These are phyloP conservation scores for Sinocyclocheilus maitianheensis DNA, from an alignment of 2,113 vertebrate species.

Conservation along the genomic window DNA sequence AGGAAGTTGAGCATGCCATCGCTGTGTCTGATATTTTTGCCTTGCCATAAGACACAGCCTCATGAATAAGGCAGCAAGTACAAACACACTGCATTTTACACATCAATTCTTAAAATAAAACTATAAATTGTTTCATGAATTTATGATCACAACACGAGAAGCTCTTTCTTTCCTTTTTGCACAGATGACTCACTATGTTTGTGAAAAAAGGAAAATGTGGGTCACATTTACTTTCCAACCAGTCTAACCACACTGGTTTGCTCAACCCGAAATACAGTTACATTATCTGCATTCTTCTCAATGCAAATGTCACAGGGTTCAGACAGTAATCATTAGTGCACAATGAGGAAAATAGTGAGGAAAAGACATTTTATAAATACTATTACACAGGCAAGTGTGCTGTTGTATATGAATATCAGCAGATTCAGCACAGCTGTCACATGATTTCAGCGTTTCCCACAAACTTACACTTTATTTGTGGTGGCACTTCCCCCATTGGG, in stretches of 20 bases:
- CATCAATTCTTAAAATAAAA: not conserved
- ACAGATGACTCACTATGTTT: not conserved
- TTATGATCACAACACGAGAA: not conserved
- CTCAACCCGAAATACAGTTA: slow-evolving; percentile 14
- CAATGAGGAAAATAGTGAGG: too few species aligned
- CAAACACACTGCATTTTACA: not conserved
- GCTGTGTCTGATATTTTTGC: slow-evolving; percentile 1
- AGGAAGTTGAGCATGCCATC: slow-evolving; percentile 54
- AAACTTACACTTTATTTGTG: too few species aligned
- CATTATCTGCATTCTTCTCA: slow-evolving; percentile 13
- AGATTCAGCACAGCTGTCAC: too few species aligned
- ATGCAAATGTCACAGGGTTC: not conserved
- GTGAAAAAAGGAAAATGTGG: slow-evolving; percentile 8
- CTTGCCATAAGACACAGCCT: not conserved
- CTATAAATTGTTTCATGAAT: not conserved
- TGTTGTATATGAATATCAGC: too few species aligned
- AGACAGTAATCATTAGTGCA: not conserved
- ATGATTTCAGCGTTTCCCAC: too few species aligned
- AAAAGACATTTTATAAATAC: not conserved
- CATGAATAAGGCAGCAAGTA: not conserved
- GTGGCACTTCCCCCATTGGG: too few species aligned
- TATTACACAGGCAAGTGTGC: too few species aligned
- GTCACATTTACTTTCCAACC: slow-evolving; percentile 42
- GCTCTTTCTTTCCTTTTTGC: not conserved
- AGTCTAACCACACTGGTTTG: slow-evolving; percentile 18